Conservation (phyloP, 2,113 vertebrate genomes). For the Tachysurus vachellii region DNA sequence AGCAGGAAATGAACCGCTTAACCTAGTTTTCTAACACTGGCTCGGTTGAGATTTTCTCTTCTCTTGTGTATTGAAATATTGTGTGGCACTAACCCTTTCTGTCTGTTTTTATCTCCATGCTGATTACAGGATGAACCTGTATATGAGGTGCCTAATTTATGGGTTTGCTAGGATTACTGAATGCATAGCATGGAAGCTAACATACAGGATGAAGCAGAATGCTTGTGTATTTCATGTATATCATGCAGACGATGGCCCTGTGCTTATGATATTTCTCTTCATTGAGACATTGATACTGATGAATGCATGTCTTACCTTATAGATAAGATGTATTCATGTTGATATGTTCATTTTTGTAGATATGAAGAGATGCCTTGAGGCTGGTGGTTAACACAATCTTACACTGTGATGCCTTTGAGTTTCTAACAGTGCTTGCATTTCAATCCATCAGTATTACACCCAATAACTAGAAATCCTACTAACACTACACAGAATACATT, state of each 20-base stretch:
- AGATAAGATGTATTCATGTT: not conserved
- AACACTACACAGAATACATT: not conserved
- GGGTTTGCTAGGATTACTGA: constrained; percentile 43
- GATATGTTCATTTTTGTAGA: not conserved
- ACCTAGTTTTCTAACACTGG: not conserved
- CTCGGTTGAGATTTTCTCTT: not conserved
- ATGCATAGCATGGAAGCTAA: constrained; percentile 58
- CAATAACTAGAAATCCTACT: constrained; percentile 4
- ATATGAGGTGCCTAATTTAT: constrained; percentile 73
- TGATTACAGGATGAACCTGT: constrained; percentile 74
- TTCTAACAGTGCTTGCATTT: not conserved
- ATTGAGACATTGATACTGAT: not conserved
- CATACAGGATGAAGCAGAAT: constrained; percentile 14
- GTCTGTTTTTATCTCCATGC: constrained; percentile 60
- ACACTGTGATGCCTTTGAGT: not conserved
- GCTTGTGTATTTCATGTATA: not conserved
- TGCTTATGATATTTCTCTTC: not conserved
- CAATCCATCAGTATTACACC: not conserved
- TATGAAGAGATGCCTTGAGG: not conserved
- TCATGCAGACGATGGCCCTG: not conserved
- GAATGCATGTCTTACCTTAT: not conserved
- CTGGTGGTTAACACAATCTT: not conserved
- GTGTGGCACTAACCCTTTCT: constrained; percentile 60
- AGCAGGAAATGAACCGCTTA: not conserved
- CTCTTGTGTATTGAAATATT: constrained; percentile 31